phyloP scores from a whole-genome alignment of 1,140 invertebrate genomes.

The Triops longicaudatus region DNA sequence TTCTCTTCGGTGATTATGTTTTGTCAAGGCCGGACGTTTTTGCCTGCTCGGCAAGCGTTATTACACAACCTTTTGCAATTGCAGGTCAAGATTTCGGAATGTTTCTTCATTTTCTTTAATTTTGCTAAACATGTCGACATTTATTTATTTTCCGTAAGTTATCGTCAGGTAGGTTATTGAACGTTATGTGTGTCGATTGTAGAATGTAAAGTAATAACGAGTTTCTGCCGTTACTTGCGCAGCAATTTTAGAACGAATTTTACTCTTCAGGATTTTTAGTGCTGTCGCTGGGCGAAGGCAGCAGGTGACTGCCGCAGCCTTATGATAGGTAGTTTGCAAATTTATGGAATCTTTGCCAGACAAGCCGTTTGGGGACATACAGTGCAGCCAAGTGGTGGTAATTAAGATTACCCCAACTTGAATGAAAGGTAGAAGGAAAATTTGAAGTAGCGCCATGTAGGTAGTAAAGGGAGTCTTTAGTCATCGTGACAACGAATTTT shows the following conservation, averaged over 20 bases:
- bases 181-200: no score
- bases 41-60: no score
- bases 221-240: background rate
- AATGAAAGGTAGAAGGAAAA: constrained; percentile 7
- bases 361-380: background rate
- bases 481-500: constrained; percentile 11
- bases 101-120: no score
- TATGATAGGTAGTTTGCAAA: background rate
- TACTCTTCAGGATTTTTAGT: background rate
- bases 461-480: background rate
- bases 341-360: background rate
- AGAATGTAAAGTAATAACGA: background rate
- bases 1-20: no score
- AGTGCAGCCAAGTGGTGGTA: background rate
- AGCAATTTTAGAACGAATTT: background rate
- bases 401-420: background rate
- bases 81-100: no score
- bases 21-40: no score
- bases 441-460: background rate
- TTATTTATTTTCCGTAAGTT: no score
- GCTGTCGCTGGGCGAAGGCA: background rate
- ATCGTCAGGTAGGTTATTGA: no score
- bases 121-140: no score
- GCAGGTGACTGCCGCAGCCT: background rate
- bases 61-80: no score